Base-by-base conservation (phyloP, 2,888 invertebrate genomes). In the Marronus borbonicus region DNA sequence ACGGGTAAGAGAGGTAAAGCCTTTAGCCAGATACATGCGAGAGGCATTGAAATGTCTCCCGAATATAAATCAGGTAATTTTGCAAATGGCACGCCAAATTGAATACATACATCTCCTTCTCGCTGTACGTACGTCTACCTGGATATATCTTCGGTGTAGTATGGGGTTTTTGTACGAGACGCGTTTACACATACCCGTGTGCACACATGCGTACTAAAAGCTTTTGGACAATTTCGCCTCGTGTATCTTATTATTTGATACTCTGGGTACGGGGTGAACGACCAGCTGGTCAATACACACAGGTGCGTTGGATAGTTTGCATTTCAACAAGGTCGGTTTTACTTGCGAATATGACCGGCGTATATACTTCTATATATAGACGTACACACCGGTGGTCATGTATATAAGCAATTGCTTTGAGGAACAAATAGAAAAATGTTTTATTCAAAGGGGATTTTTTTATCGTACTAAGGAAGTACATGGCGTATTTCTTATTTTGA, bases 261-360 rank as follows among this genome's bases (percentile, higher is more conserved):
- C 44, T 31, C 20, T 49, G 20, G 8, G 44, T 44, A 10, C 66
- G 24, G 66, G 79, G 80, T 81, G 79, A 78, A 79, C 81, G 80
- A 78, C 80, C 80, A 62, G 24, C 44, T 78, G 77, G 69, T 79
- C 76, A 75, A 76, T 77, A 77, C 78, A 77, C 78, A 75, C 81
- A 81, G 81, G 81, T 81, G 80, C 79, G 77, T 75, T 68, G 44
- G 44, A 78, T 76, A 75, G 72, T 76, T 79, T 78, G 72, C 78
- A 75, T 80, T 79, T 80, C 76, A 78, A 79, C 77, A 76, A 79
- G 78, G 75, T 76, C 76, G 69, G 60, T 78, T 24, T 62, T 31
- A 14, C 62, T 62, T 28, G 5, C 55, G 44, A 44, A 44, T 44
- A 44, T 44, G 44, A 44, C 44, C 44, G 44, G 12, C 2, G 44